A percentile compares a stretch with the other conserved stretches of the same genome.
These are phyloP conservation scores for pig (Sus scrofa) DNA, from an alignment of 2,113 vertebrate species.

Conservation along the genomic window T2T-Sscrofa CM000813.6:117377001-117377500, in stretches of 20 bases:
- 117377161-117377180: neutral
- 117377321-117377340: neutral
- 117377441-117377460: neutral
- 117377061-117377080: neutral
- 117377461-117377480: neutral
- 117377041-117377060: slow-evolving; percentile 21
- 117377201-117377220: slow-evolving; percentile 8
- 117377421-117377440: neutral
- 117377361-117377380: neutral
- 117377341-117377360: neutral
- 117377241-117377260: neutral
- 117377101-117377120: neutral
- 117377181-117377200: neutral
- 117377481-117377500: neutral
- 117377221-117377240: neutral
- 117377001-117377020: neutral
- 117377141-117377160: neutral
- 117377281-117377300: slow-evolving; percentile 44
- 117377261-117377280: neutral
- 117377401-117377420: neutral
- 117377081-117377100: neutral
- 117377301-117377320: slow-evolving; percentile 45
- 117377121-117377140: neutral
- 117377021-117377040: neutral
- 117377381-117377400: neutral